Conservation (phyloP, 2,797 vertebrate species). For the Tapera naevia region DNA sequence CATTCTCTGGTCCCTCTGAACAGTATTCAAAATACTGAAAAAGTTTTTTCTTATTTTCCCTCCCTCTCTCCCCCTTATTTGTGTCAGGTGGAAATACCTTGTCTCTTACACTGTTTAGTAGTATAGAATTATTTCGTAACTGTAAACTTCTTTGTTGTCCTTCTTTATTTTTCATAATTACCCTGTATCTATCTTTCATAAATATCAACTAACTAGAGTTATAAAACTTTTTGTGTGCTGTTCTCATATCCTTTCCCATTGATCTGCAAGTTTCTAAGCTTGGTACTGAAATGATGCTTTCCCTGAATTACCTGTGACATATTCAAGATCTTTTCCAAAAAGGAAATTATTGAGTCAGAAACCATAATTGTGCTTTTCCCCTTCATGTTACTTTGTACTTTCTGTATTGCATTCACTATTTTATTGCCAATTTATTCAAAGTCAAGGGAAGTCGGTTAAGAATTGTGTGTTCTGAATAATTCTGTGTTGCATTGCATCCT, state of each 20-base stretch:
- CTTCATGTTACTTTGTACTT: neutral
- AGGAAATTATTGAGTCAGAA: neutral
- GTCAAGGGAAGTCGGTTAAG: neutral
- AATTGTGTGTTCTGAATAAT: neutral
- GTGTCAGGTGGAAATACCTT: neutral
- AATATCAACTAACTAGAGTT: neutral
- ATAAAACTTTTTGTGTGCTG: neutral
- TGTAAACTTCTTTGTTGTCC: neutral
- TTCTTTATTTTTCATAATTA: neutral
- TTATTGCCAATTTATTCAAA: neutral
- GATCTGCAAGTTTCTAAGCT: neutral
- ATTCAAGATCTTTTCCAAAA: neutral
- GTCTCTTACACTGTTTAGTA: neutral
- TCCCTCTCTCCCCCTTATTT: fast-evolving
- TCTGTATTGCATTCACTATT: neutral
- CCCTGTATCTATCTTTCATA: neutral
- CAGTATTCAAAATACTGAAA: neutral
- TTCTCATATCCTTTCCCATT: neutral
- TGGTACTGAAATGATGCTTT: neutral
- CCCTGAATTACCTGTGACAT: neutral
- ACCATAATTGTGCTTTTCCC: neutral
- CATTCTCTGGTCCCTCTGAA: neutral
- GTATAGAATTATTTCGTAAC: neutral
- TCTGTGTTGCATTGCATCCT: neutral
- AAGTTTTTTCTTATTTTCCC: neutral